These are phyloP conservation scores for Atrichornis clamosus DNA, from an alignment of 2,113 vertebrate species.

Conservation along the genomic window DNA sequence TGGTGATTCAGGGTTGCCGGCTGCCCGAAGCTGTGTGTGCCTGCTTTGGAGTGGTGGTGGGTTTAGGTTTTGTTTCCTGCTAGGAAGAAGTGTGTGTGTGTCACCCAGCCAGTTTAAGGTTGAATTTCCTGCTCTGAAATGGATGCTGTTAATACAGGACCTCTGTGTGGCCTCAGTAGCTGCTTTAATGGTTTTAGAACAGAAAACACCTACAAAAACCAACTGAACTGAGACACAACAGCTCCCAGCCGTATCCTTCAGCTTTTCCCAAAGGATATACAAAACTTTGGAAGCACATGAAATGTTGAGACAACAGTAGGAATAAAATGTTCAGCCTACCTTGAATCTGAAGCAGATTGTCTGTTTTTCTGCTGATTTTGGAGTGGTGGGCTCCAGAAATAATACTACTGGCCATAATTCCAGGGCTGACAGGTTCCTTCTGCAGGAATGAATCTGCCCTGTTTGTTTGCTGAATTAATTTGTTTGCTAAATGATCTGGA, in stretches of 20 bases:
- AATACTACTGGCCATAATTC: neutral
- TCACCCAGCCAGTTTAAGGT: neutral
- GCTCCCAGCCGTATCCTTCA: neutral
- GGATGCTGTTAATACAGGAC: neutral
- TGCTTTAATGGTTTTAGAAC: neutral
- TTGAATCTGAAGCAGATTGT: neutral
- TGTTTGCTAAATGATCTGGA: neutral
- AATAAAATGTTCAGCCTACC: neutral
- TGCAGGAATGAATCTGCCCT: neutral
- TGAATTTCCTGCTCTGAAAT: neutral
- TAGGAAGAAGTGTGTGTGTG: neutral
- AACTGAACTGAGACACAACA: neutral
- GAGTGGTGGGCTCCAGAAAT: neutral
- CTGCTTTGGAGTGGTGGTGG: neutral
- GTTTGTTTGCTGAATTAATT: neutral
- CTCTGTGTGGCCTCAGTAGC: neutral
- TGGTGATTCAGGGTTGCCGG: neutral
- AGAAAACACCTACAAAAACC: neutral
- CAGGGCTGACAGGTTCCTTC: neutral
- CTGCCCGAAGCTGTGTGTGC: neutral
- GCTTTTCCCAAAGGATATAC: neutral
- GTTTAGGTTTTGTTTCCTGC: neutral
- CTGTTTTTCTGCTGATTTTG: neutral
- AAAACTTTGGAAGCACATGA: neutral
- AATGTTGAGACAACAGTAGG: neutral